Base-by-base conservation (phyloP, 1,140 invertebrate species). In the roundworm (Caenorhabditis elegans) region DNA sequence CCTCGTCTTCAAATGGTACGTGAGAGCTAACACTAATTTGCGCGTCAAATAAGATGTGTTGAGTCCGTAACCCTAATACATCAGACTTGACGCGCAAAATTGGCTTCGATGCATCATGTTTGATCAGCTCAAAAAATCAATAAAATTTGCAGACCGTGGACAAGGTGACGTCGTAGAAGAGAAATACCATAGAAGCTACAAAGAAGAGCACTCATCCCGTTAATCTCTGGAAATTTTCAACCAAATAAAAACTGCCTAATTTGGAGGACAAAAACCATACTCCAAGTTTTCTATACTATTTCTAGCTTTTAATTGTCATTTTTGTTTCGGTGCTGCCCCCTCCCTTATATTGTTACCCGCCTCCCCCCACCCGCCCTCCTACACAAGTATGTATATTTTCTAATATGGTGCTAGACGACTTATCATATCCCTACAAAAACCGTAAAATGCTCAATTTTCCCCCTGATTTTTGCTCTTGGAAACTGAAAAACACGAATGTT, bases 1-100 rank as follows among this genome's bases (percentile, higher is more conserved):
- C 78, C 47, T 89, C 88, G 19, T 77, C 89, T 53, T 86, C 87
- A 34, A 90, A 89, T 51, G 89, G 89, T 83, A 60, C 76, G 28
- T 76, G 24, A 17, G n/a, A n/a, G n/a, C n/a, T n/a, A 76, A 26
- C 8, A 39, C 46, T 15, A 6, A 28, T 17, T 31, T 15, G 15
- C 10, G 24, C 15, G 15, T 6, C 24, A n/a, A n/a, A n/a, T n/a
- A n/a, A n/a, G n/a, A n/a, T n/a, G n/a, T n/a, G n/a, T n/a, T n/a
- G n/a, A n/a, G n/a, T n/a, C n/a, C n/a, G n/a, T n/a, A n/a, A n/a
- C n/a, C n/a, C n/a, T n/a, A n/a, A n/a, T n/a, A n/a, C n/a, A n/a
- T n/a, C n/a, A n/a, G n/a, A n/a, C n/a, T n/a, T n/a, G n/a, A n/a
- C n/a, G n/a, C n/a, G n/a, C n/a, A n/a, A n/a, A n/a, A n/a, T n/a